Conservation (phyloP, 2,797 vertebrate genomes). For the Simalia tracyae region DNA sequence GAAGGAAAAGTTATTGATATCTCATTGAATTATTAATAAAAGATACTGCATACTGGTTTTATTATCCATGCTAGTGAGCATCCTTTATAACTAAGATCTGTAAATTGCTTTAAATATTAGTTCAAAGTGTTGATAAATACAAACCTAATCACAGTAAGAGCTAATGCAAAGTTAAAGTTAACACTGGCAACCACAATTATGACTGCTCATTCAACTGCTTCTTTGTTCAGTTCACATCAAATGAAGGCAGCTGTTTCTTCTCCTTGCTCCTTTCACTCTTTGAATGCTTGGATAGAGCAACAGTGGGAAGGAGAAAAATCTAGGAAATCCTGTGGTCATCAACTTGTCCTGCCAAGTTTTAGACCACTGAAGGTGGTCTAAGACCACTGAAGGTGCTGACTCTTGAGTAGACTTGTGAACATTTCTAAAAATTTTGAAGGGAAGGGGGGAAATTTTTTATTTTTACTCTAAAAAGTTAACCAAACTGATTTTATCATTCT, state of each 20-base stretch:
- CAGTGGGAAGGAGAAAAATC: neutral
- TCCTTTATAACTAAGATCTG: neutral
- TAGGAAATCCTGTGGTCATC: neutral
- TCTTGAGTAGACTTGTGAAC: neutral
- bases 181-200: neutral
- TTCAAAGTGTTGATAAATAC: neutral
- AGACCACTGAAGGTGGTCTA: neutral
- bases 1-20: neutral
- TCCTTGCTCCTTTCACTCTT: neutral
- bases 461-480: neutral
- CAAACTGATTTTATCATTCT: neutral
- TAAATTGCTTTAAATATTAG: neutral
- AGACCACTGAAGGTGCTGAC: no score
- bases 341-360: neutral
- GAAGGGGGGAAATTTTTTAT: neutral
- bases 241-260: neutral
- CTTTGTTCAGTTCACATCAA: neutral
- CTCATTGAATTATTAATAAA: neutral
- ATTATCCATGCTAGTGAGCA: neutral
- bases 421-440: neutral
- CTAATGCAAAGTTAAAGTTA: neutral
- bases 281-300: neutral
- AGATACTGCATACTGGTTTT: neutral
- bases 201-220: neutral
- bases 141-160: neutral